Conservation (phyloP, 2,888 invertebrate species). For the Spodoptera exigua region DNA sequence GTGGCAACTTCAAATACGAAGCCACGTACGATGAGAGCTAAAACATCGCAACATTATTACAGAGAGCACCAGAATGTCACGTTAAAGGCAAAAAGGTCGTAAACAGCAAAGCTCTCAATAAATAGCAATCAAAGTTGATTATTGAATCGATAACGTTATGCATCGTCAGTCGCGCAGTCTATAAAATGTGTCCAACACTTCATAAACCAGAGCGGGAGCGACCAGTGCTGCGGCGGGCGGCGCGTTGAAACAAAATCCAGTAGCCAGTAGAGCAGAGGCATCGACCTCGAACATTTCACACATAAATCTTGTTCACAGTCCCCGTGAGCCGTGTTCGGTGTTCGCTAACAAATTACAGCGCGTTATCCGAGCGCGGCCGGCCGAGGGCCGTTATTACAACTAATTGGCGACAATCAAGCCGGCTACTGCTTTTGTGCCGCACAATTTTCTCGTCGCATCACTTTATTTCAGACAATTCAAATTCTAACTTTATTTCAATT, state of each 20-base stretch:
- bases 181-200: constrained; percentile 65
- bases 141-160: constrained; percentile 60
- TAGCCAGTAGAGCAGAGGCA: constrained; percentile 67
- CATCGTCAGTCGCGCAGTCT: constrained; percentile 48
- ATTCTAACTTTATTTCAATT: constrained; percentile 39
- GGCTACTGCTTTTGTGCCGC: constrained; percentile 74
- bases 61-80: constrained; percentile 19
- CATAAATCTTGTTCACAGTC: constrained; percentile 78
- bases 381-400: constrained; percentile 82
- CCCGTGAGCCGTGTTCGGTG: constrained; percentile 60
- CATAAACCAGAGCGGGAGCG: constrained; percentile 62
- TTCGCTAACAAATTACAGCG: constrained; percentile 79
- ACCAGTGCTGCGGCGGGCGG: constrained; percentile 34
- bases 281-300: constrained; percentile 81
- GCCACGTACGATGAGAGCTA: constrained; percentile 19
- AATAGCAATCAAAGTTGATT: constrained; percentile 65
- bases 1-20: constrained; percentile 53
- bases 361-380: constrained; percentile 71
- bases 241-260: constrained; percentile 56
- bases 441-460: constrained; percentile 69
- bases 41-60: constrained; percentile 20
- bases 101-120: constrained; percentile 57
- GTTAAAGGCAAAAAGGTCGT: constrained; percentile 20
- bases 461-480: constrained; percentile 61
- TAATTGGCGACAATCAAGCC: constrained; percentile 87